Base-by-base conservation (phyloP, 1,140 invertebrate species). In the Meloidogyne floridensis region DNA sequence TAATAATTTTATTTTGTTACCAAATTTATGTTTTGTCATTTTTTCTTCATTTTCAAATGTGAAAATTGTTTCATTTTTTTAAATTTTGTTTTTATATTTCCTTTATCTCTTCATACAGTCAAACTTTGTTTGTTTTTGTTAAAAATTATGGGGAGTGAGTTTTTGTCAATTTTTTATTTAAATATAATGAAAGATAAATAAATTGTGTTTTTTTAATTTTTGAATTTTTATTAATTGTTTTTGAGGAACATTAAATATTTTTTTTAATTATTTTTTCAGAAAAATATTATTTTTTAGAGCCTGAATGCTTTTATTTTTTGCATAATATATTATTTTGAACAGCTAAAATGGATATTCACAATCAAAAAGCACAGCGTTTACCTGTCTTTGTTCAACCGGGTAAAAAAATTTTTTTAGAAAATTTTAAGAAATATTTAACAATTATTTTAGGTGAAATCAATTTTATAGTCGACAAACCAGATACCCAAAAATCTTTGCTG, bases 281-380 rank as follows among this genome's bases (percentile, higher is more conserved):
- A 65, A 47, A 47, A 47, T 47, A n/a, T n/a, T 65, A n/a, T 6
- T 65, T 4, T 65, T 65, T 65, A 65, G 59, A n/a, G 2, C 4
- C 56, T 65, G 59, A n/a, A n/a, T 65, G 47, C 47, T 47, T 47
- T 47, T 47, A 47, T 47, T 47, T 32, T 47, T 47, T 47, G 59
- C 59, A 65, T 65, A 65, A 65, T 65, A 32, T 32, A 65, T 65
- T n/a, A 65, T 65, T 65, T n/a, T n/a, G 15, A 5, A n/a, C n/a
- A n/a, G 15, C 59, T 65, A 8, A 4, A 65, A 65, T 65, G 59
- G 65, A 53, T 69, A 18, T 18, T 65, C 15, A 2, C 7, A 65
- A 65, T 18, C 59, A 65, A 65, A 65, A 65, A 65, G 59, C 59
- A 65, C 59, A 65, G 59, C 59, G 59, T n/a, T n/a, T 65, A 6